Percentiles rank a stretch among this genome's conserved stretches.
Conservation (phyloP, 2,113 vertebrate genomes). For the Ariopsis seemanni region DNA sequence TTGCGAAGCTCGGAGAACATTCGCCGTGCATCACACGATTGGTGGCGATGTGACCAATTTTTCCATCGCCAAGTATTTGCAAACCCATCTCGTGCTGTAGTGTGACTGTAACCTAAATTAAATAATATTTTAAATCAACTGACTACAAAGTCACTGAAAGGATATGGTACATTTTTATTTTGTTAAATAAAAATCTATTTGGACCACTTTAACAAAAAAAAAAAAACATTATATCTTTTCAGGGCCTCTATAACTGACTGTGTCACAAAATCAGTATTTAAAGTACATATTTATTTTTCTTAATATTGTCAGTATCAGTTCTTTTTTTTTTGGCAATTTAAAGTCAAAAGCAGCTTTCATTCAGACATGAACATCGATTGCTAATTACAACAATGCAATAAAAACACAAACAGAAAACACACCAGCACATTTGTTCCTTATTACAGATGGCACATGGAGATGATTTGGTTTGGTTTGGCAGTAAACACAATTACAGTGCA, state of each 20-base stretch:
- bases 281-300: conserved; percentile 3
- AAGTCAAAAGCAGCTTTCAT: conserved; percentile 37
- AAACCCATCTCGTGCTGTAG: too few species aligned
- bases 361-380: conserved; percentile 30
- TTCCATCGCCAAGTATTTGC: too few species aligned
- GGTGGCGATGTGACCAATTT: too few species aligned
- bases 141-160: background rate
- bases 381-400: conserved; percentile 35
- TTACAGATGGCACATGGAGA: conserved; percentile 47
- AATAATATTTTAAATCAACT: background rate
- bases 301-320: background rate
- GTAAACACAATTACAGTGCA: conserved; percentile 29
- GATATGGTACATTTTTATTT: background rate
- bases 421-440: conserved; percentile 44
- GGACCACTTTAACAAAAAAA: too few species aligned
- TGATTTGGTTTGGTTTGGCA: conserved; percentile 49
- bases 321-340: conserved; percentile 61
- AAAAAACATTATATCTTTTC: background rate
- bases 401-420: conserved; percentile 15
- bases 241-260: background rate
- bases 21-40: too few species aligned
- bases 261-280: background rate
- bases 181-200: background rate
- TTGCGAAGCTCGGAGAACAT: too few species aligned
- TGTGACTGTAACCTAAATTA: background rate